phyloP scores from a whole-genome alignment of 2,113 vertebrate genomes.

The Ploceus nigricollis region DNA sequence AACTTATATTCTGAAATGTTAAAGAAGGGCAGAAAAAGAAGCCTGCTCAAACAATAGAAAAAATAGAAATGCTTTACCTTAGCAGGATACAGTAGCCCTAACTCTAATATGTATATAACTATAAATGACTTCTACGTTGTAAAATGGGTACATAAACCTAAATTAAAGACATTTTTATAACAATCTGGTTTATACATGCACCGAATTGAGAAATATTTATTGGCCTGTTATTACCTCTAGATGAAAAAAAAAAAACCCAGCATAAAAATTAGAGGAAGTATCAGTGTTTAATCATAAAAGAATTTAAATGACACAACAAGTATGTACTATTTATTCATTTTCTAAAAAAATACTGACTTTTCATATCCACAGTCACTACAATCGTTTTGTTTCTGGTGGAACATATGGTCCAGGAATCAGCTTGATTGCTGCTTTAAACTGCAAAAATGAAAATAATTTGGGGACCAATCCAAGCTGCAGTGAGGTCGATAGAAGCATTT shows the following conservation, averaged over 20 bases:
- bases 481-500: background rate
- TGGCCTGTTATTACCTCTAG: background rate
- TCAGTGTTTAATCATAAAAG: background rate
- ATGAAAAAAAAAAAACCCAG: background rate
- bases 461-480: background rate
- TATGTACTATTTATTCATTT: background rate
- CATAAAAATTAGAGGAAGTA: background rate
- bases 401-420: background rate
- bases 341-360: background rate
- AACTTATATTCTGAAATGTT: background rate
- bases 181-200: background rate
- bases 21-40: background rate
- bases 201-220: conserved; percentile 10
- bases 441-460: background rate
- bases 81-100: background rate
- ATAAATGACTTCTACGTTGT: background rate
- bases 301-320: background rate
- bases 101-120: background rate
- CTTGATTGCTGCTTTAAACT: background rate
- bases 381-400: background rate
- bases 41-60: background rate
- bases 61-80: background rate
- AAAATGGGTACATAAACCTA: background rate
- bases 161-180: conserved; percentile 10
- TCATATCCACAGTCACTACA: background rate